Conservation (phyloP, 1,140 invertebrate species). For the Achatina immaculata region DNA sequence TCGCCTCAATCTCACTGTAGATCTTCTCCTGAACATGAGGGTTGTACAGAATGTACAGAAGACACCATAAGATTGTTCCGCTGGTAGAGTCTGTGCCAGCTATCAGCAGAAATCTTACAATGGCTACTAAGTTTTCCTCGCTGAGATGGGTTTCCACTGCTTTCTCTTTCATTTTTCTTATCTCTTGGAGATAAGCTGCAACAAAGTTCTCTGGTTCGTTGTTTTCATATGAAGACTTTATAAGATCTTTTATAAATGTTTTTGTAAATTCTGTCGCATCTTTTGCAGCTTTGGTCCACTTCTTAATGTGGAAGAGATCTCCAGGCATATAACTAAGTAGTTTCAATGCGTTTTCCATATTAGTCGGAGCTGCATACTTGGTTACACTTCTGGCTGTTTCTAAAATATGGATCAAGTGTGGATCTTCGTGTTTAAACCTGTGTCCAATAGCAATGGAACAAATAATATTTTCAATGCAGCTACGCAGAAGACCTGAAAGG, state of each 20-base stretch:
- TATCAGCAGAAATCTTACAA: slow-evolving; percentile 81
- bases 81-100: slow-evolving; percentile 90
- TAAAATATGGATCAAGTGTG: background rate
- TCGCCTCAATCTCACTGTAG: slow-evolving; percentile 81
- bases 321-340: background rate
- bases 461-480: background rate
- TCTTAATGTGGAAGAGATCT: background rate
- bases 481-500: background rate
- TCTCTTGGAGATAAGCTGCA: background rate
- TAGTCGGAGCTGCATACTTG: background rate
- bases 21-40: slow-evolving; percentile 74
- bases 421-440: background rate
- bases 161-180: background rate
- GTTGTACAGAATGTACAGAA: slow-evolving; percentile 84
- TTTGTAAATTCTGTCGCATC: background rate
- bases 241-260: background rate
- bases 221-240: background rate
- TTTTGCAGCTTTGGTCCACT: background rate
- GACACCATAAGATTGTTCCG: slow-evolving; percentile 86
- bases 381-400: background rate
- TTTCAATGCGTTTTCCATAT: background rate
- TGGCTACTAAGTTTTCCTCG: background rate
- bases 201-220: background rate
- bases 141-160: background rate
- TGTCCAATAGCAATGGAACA: background rate